These are phyloP conservation scores for Platycnemis pennipes DNA, from an alignment of 2,888 invertebrate species.

Conservation along the genomic window DNA sequence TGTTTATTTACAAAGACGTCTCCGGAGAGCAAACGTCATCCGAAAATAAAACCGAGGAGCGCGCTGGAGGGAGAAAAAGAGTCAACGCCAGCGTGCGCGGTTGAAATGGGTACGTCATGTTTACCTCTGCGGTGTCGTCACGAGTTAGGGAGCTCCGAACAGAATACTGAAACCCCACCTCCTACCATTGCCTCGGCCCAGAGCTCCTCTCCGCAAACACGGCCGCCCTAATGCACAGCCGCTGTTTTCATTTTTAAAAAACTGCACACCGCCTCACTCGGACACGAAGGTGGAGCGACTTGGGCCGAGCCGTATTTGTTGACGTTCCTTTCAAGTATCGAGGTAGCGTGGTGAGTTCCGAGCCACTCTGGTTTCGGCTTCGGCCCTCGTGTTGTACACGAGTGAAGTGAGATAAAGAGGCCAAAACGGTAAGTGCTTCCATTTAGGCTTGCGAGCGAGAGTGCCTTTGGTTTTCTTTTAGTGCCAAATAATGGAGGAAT, in stretches of 20 bases:
- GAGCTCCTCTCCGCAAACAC: neutral
- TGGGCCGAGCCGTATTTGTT: neutral
- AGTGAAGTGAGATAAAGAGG: neutral
- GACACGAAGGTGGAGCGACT: neutral
- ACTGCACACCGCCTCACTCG: neutral
- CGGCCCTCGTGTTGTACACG: neutral
- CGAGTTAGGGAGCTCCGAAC: neutral
- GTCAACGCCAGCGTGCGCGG: neutral
- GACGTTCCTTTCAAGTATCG: neutral
- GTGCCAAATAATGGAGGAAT: neutral
- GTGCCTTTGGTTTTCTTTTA: neutral
- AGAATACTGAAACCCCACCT: neutral
- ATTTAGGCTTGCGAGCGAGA: neutral
- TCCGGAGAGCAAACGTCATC: neutral
- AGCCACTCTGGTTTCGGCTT: neutral
- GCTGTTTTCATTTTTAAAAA: neutral
- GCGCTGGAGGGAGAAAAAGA: neutral
- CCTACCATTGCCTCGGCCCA: neutral
- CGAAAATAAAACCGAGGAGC: constrained; percentile 4
- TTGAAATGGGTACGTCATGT: neutral
- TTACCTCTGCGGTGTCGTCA: neutral
- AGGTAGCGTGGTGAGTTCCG: neutral
- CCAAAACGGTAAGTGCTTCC: neutral
- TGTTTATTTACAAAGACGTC: constrained; percentile 8
- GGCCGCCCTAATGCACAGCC: neutral